Percentiles rank a stretch among this genome's conserved stretches.
Evolutionary conservation across 2,113 vertebrate species (phyloP).

Genomic region (Choloepus hoffmanni): DNA sequence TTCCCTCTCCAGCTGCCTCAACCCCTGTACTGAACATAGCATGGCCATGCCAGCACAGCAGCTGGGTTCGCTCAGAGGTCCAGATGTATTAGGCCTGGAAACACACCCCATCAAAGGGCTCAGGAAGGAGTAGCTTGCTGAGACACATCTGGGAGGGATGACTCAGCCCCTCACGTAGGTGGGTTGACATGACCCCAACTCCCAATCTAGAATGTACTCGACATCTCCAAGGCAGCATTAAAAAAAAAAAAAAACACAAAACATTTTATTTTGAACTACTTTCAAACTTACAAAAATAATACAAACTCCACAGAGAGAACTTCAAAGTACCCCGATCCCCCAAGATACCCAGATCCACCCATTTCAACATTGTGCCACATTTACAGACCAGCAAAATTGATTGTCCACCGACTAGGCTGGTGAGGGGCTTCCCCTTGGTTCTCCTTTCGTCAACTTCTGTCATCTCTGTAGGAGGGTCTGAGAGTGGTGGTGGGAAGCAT

Average conservation of each 20-base stretch:
- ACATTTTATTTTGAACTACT: no score
- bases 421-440: neutral
- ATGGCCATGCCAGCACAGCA: neutral
- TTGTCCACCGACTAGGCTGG: neutral
- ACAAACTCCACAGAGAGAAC: no score
- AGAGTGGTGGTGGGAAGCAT: neutral
- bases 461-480: neutral
- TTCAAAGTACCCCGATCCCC: no score
- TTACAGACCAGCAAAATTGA: neutral
- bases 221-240: neutral
- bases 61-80: neutral
- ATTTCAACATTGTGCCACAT: neutral
- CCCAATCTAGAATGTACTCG: neutral
- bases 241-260: no score
- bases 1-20: neutral
- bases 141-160: neutral
- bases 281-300: no score
- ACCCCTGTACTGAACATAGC: neutral
- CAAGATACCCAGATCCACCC: no score
- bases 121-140: neutral
- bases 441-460: neutral
- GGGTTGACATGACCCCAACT: neutral
- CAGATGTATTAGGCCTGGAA: neutral
- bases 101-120: rapidly evolving
- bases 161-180: neutral